These are phyloP conservation scores for Microtus oregoni DNA, from an alignment of 2,113 vertebrate species.

Conservation along the genomic window DNA sequence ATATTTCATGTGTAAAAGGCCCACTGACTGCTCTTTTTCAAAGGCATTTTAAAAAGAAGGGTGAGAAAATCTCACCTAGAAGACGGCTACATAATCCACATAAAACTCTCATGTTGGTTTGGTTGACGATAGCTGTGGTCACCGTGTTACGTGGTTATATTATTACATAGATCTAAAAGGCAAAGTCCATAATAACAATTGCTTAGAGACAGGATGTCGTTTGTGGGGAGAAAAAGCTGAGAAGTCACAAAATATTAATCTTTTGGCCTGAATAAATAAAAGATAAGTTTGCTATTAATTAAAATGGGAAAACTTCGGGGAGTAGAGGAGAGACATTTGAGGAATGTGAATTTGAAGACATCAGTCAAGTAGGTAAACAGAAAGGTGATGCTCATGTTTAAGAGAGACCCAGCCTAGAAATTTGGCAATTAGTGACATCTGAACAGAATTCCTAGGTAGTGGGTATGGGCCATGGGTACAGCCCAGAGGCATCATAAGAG, in stretches of 20 bases:
- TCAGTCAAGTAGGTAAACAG: background rate
- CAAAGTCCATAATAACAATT: background rate
- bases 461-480: background rate
- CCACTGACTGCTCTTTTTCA: background rate
- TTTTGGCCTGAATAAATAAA: constrained; percentile 42
- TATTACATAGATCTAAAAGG: constrained; percentile 7
- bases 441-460: background rate
- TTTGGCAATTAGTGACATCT: background rate
- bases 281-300: background rate
- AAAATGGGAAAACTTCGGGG: background rate
- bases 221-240: constrained; percentile 27
- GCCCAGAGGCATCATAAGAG: background rate
- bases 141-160: background rate
- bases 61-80: background rate
- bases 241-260: background rate
- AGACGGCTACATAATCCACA: background rate
- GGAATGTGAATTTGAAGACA: background rate
- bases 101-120: background rate
- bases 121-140: background rate
- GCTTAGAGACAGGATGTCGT: constrained; percentile 42
- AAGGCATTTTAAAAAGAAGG: background rate
- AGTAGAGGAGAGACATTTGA: background rate
- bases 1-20: background rate
- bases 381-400: background rate
- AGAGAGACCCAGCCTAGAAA: background rate